Conservation (phyloP, 2,888 invertebrate genomes). For the Apodemia hepburni region DNA sequence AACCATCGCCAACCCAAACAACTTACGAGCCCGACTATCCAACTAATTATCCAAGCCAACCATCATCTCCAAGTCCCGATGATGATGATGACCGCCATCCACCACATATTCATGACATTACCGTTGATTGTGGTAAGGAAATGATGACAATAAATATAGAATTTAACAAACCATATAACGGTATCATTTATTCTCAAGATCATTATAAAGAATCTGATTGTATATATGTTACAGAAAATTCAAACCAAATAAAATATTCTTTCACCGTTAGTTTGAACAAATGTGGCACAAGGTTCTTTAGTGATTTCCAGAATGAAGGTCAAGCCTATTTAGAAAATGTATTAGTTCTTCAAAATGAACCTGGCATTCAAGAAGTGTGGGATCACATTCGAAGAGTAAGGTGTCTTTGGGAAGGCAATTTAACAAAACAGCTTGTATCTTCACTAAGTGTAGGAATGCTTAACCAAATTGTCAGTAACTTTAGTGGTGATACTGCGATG, state of each 20-base stretch:
- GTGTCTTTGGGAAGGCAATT: conserved; percentile 90
- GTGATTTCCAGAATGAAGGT: conserved; percentile 87
- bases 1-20: conserved; percentile 37
- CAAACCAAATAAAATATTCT: conserved; percentile 83
- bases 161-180: conserved; percentile 88
- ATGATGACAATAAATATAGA: conserved; percentile 91
- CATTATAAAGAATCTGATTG: conserved; percentile 84
- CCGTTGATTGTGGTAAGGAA: conserved; percentile 89
- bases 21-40: conserved; percentile 39
- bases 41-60: conserved; percentile 23
- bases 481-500: conserved; percentile 91
- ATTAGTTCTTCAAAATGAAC: conserved; percentile 88
- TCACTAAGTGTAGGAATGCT: conserved; percentile 89
- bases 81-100: conserved; percentile 85
- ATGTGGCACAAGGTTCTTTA: conserved; percentile 90
- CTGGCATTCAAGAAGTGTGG: conserved; percentile 89
- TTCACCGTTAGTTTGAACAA: conserved; percentile 88
- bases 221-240: conserved; percentile 86
- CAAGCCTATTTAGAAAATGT: conserved; percentile 90
- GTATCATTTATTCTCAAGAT: conserved; percentile 90
- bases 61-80: conserved; percentile 32
- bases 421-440: conserved; percentile 87
- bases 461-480: conserved; percentile 89
- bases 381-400: conserved; percentile 88
- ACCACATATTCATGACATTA: conserved; percentile 87